Evolutionary conservation across 1,140 invertebrate species (phyloP), one percentile per base, ranked within the genome.

Genomic region (Orchesella cincta): DNA sequence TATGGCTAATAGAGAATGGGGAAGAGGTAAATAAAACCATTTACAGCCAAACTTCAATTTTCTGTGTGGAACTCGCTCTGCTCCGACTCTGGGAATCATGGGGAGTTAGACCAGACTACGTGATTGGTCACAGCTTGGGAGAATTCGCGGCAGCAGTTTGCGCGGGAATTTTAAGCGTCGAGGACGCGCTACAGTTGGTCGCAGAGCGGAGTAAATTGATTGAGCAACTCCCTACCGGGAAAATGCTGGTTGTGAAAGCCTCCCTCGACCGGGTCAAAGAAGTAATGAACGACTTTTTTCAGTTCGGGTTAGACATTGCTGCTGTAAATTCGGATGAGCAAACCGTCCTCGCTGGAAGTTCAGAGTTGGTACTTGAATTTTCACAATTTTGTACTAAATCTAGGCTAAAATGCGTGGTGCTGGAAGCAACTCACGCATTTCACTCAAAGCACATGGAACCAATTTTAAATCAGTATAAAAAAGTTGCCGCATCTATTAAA

Each of bases 61-160:
- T 75, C 51, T 20, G 57, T 16, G 39, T 71, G 0, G 73, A 78
- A 33, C 76, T 52, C 29, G 35, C 74, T 0, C 34, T 75, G 0
- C 51, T 54, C 14, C 71, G 73, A 31, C n/a, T 78, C 12, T 78
- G 77, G 77, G 39, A 72, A 35, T 67, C 35, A 36, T 36, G 36
- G 31, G 77, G 77, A 2, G 51, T 75, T 0, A 18, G 1, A 20
- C 74, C 77, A 0, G 64, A 57, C 26, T 62, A n/a, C 29, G 74
- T 78, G 0, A 16, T 78, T 3, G 77, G 77, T 0, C 36, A 75
- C 31, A 73, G 77, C 14, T 46, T 72, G 18, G 77, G 77, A 52
- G 77, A 78, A 62, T 75, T 78, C 33, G 39, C 64, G 8, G 73
- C 77, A 1, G 77, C 77, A 0, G 29, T 62, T 16, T 64, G 36